Evolutionary conservation across 2,797 vertebrate species (phyloP), one percentile per base, ranked within the genome.

Genomic region (Chromis chromis): DNA sequence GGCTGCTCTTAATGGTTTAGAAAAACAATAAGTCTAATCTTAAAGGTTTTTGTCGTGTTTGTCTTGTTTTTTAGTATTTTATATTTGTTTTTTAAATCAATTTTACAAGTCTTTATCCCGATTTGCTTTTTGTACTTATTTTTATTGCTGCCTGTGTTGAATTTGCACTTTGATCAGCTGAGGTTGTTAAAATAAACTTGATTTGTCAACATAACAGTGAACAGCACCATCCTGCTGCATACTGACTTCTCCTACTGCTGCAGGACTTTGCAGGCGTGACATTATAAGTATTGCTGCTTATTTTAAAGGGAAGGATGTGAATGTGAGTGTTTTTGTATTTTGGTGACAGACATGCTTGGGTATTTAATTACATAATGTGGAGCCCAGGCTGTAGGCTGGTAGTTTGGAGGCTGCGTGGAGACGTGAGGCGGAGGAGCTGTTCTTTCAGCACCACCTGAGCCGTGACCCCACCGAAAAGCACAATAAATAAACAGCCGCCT

Each of bases 371-470:
- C 81, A 78, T 76, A 62, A 74, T 59, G 14, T 6, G 76, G 50
- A 58, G 22, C 67, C 49, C 64, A 24, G 7, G 21, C 40, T 49
- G 73, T 9, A 16, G 70, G 63, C 56, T 54, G 68, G 52, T 59
- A 14, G 66, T 57, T 54, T 12, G 14, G 53, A 42, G 57, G 50
- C 76, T 3, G 44, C 33, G 1, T 14, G 6, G 70, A 48, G 59
- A 52, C 75, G 27, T 24, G 61, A 79, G 74, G 63, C 59, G 70
- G 66, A 61, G 87, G 87, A 89, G 88, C 89, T 92, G 84, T 88
- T 60, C 85, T 39, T 89, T 89, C 90, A 90, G 91, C 89, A 88
- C 90, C 87, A 90, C 87, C 85, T 84, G 90, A 84, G 76, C 28
- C 42, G 33, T 3, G 36, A 42, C 31, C 48, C 48, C 58, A 19